Conservation (phyloP, 2,113 vertebrate genomes). For the Cochlearius cochlearius region DNA sequence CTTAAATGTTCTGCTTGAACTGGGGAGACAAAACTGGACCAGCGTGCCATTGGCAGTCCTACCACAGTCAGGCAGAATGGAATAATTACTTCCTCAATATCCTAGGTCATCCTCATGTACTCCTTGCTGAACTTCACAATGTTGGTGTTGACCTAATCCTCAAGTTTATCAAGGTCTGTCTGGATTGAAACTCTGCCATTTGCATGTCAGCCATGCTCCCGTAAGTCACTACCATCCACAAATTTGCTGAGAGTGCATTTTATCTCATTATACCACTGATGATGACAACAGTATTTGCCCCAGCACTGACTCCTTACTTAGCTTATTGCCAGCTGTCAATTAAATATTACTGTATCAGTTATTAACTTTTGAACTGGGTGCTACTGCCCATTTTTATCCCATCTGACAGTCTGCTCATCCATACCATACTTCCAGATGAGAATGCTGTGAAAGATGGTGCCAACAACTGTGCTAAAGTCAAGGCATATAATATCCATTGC, state of each 20-base stretch:
- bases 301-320: not conserved
- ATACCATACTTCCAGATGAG: not conserved
- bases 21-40: not conserved
- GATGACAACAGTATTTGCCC: not conserved
- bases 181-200: not conserved
- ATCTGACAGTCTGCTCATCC: not conserved
- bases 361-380: not conserved
- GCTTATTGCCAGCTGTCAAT: not conserved
- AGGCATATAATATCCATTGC: not conserved
- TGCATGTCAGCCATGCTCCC: not conserved
- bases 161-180: not conserved
- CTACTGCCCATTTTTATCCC: not conserved
- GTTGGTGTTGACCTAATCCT: not conserved
- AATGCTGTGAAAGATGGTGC: not conserved
- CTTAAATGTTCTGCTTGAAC: not conserved
- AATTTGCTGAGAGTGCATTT: not conserved
- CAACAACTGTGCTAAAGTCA: not conserved
- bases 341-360: not conserved
- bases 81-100: not conserved
- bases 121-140: not conserved
- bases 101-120: not conserved
- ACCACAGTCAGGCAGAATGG: not conserved
- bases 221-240: not conserved
- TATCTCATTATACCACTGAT: not conserved
- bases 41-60: not conserved